Evolutionary conservation across 2,113 vertebrate genomes (phyloP).

Genomic region (Ranitomeya variabilis): DNA sequence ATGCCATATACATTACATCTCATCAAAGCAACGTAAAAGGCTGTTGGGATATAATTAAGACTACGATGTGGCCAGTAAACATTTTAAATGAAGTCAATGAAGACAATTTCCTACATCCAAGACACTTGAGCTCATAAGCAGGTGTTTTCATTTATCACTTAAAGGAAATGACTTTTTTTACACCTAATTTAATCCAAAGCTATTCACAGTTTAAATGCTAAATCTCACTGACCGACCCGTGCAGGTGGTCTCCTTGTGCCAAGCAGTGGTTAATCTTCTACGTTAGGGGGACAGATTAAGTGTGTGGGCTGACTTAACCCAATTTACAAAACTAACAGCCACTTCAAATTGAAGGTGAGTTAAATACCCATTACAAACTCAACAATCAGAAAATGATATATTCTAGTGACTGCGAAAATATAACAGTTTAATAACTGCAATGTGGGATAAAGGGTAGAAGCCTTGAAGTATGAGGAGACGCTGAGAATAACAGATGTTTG

Average conservation of each 20-base stretch:
- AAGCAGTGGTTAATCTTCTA: slow-evolving; percentile 77
- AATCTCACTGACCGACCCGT: slow-evolving; percentile 92
- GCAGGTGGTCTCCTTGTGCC: slow-evolving; percentile 89
- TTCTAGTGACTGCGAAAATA: slow-evolving; percentile 31
- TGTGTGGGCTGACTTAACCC: slow-evolving; percentile 68
- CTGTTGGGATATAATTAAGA: slow-evolving; percentile 31
- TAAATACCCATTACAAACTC: slow-evolving; percentile 59
- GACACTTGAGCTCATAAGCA: slow-evolving; percentile 75
- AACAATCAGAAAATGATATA: slow-evolving; percentile 27
- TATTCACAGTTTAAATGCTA: slow-evolving; percentile 95
- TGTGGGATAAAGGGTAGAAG: not conserved
- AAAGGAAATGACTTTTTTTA: slow-evolving; percentile 99
- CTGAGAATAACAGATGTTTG: slow-evolving; percentile 5
- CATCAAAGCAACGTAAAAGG: slow-evolving; percentile 7
- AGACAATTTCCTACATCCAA: slow-evolving; percentile 48
- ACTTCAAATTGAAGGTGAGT: slow-evolving; percentile 60
- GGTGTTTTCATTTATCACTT: slow-evolving; percentile 88
- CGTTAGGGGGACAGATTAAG: slow-evolving; percentile 64
- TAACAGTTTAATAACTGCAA: slow-evolving; percentile 11
- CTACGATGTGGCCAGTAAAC: slow-evolving; percentile 26
- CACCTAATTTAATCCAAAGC: slow-evolving; percentile 99
- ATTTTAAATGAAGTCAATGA: slow-evolving; percentile 45
- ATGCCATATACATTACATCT: not conserved
- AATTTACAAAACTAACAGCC: slow-evolving; percentile 73
- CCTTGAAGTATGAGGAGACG: not conserved